Percentiles rank a stretch among this genome's conserved stretches.
Conservation (phyloP, 1,140 invertebrate species). For the Anadara kagoshimensis region DNA sequence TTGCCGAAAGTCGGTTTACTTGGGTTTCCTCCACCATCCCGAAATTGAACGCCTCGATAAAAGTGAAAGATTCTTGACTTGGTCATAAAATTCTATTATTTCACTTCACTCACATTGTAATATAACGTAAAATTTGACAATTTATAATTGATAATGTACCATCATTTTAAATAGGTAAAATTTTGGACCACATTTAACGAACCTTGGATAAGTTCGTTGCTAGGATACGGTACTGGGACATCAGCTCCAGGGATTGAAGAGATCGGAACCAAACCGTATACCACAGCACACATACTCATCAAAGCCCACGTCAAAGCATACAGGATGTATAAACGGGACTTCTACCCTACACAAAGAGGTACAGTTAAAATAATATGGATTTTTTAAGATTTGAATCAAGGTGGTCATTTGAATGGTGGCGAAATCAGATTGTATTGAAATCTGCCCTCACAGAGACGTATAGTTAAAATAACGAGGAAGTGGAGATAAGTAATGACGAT, state of each 20-base stretch:
- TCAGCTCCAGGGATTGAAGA: constrained; percentile 47
- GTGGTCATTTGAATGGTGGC: not conserved
- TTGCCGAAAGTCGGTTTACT: too few species aligned
- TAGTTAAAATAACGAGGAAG: not conserved
- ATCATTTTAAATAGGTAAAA: constrained; percentile 54
- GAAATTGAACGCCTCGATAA: too few species aligned
- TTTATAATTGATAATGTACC: too few species aligned
- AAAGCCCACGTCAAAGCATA: constrained; percentile 57
- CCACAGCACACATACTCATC: constrained; percentile 60
- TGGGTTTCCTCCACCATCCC: too few species aligned
- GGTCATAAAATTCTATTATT: too few species aligned
- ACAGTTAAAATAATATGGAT: not conserved
- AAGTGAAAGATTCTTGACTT: too few species aligned
- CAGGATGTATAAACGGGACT: constrained; percentile 48
- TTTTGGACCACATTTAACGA: constrained; percentile 73
- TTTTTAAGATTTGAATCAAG: too few species aligned
- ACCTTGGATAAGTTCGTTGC: constrained; percentile 54
- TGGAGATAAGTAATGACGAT: not conserved
- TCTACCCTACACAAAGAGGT: constrained; percentile 51
- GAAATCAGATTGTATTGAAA: not conserved
- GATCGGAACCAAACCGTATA: constrained; percentile 31
- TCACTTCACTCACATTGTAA: too few species aligned
- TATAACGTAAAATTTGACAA: too few species aligned
- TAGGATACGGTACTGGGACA: constrained; percentile 29
- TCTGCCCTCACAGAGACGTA: not conserved